Evolutionary conservation across 2,797 vertebrate genomes (phyloP), one percentile per base, ranked within the genome.

Genomic region (Chiroxiphia lanceolata): DNA sequence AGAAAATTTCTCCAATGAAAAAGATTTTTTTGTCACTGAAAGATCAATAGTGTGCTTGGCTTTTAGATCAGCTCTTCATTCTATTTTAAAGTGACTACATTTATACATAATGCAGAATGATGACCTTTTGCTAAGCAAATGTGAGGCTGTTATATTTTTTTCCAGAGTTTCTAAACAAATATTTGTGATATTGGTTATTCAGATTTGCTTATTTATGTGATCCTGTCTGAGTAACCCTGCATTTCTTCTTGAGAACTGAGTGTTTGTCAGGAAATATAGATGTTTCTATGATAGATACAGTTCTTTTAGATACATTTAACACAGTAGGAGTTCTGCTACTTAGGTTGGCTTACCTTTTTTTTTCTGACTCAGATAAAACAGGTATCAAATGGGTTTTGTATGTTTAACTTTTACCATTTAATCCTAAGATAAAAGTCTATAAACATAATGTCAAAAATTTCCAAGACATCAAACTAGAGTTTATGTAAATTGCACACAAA

Each of bases 1-100:
- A 96, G 42, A 92, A 96, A 95, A 80, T 67, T 83, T 20, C 80
- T 86, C 54, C 61, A 78, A 94, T 75, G 83, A 86, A 64, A 95
- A 96, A 95, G 44, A 79, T 65, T 91, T 14, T 87, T 93, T 78
- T 81, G 31, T 42, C 71, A 72, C 26, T 86, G 75, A 21, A 75
- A 29, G 4, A 90, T 87, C 82, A 81, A 77, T 69, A 70, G 25
- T 40, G 14, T 6, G 1, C 21, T 88, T 65, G n/a, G 74, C 50
- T 86, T 86, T 77, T 87, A 79, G 65, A 88, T 71, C n/a, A 57
- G 56, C 26, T 87, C 18, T 90, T 78, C 26, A 57, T 90, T 83
- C 33, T 57, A 42, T 86, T 92, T 63, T 78, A 87, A 70, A 87
- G 44, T 34, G 27, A 72, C 21, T 89, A 50, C 13, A 38, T 83